phyloP scores from a whole-genome alignment of 1,140 invertebrate species.

The Sitobion miscanthi region DNA sequence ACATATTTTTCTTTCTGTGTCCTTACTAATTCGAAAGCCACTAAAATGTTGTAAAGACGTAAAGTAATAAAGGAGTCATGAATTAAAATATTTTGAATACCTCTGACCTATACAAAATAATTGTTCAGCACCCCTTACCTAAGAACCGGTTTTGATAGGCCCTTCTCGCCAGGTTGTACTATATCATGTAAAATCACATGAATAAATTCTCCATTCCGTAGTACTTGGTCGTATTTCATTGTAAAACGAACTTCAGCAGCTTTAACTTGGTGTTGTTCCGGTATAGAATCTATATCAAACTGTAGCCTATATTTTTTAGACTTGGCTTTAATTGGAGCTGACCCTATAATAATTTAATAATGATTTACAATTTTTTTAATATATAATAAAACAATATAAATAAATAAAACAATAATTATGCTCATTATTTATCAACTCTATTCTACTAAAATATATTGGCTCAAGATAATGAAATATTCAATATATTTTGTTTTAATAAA shows the following conservation, averaged over 20 bases:
- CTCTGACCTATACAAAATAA: not conserved
- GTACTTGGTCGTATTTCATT: constrained; percentile 63
- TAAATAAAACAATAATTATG: too few species aligned
- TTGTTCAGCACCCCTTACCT: not conserved
- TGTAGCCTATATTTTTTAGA: constrained; percentile 75
- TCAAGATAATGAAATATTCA: not conserved
- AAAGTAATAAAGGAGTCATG: too few species aligned
- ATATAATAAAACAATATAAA: too few species aligned
- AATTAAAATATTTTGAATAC: too few species aligned
- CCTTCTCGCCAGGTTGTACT: constrained; percentile 73
- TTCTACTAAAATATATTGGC: not conserved
- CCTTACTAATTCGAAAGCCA: too few species aligned
- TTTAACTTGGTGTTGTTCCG: constrained; percentile 75
- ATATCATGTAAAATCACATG: constrained; percentile 79
- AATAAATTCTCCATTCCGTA: constrained; percentile 59
- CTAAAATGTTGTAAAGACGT: too few species aligned
- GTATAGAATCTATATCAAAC: constrained; percentile 80
- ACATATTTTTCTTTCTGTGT: too few species aligned
- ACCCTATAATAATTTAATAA: not conserved
- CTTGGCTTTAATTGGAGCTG: not conserved
- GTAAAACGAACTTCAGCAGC: constrained; percentile 77
- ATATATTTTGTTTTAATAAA: not conserved
- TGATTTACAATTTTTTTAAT: not conserved
- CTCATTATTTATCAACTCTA: not conserved
- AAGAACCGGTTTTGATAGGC: constrained; percentile 71